Base-by-base conservation (phyloP, 2,113 vertebrate species). In the Charina bottae region DNA sequence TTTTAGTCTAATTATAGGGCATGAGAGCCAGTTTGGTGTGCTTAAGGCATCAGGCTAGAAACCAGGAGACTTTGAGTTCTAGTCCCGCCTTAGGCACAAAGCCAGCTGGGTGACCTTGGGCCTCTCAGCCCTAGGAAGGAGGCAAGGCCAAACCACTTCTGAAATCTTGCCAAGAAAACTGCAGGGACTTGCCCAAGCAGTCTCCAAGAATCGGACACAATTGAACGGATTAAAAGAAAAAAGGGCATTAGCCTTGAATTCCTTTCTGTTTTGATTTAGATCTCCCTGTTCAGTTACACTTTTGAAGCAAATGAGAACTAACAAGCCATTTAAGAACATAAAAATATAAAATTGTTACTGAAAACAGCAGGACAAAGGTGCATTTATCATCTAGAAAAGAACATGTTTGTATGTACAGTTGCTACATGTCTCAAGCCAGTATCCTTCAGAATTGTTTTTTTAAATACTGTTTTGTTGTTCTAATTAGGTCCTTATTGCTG, bases 401-500 rank as follows among this genome's bases (percentile, higher is more conserved):
- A 78, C 17, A 28, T 37, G n/a, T 28, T 56, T 56, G 13, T 28
- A 19, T 59, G 15, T 72, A 24, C 5, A 72, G 1, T 87, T 15
- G 21, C 15, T 28, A 55, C 49, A 19, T 46, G 33, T 72, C 15
- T 78, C 85, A 83, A 9, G 42, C 56, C 46, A 62, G 42, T 53
- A 21, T 83, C 28, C 49, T 62, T 83, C 28, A 37, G 64, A 88
- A n/a, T 12, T 83, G 12, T 37, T 83, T 83, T 10, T 26, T 83
- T 91, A 94, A 93, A 90, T 94, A 92, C 93, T 95, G 5, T 96
- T 92, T 89, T 96, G 85, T 97, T 62, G 19, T 60, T 92, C 96
- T 95, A 96, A 92, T 84, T 97, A 99, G 99, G 99, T 98, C 96
- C 98, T 99, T 49, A 98, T 99, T 58, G 99, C 99, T 95, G 99